Evolutionary conservation across 1,140 invertebrate genomes (phyloP), one percentile per base, ranked within the genome.

Genomic region (Drosophila equinoxialis): DNA sequence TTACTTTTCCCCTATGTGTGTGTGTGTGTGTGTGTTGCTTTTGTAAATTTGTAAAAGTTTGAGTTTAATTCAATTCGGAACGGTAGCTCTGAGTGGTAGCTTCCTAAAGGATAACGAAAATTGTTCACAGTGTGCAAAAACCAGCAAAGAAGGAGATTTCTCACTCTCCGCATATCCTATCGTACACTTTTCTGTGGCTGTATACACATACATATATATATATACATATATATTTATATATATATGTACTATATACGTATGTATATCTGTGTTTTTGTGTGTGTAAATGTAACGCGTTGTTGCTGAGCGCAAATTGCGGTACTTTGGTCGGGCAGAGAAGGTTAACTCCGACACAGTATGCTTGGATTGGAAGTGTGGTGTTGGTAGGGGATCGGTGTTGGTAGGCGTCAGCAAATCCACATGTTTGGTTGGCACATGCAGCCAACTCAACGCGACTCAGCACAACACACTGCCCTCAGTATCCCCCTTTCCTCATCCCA

Each of bases 21-120:
- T 76, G 63, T 78, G 71, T 77, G 81, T 68, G 14, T 39, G 58
- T 77, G 57, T 86, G 83, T 86, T 86, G 83, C 83, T 87, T 87
- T 89, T 89, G 84, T 89, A 89, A 89, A 89, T 89, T 89, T 89
- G 79, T 87, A 84, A 87, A 90, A 87, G 90, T 91, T 91, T 86
- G 79, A 83, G 89, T 91, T 91, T 91, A 91, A 91, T 91, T 91
- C 90, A 91, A 91, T 91, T 91, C 90, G 89, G 90, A 91, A 91
- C 82, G 85, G 79, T 76, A 83, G 89, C 89, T 89, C 69, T 89
- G 90, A 91, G 89, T 91, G 84, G 78, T 79, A 84, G 84, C 81
- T 91, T 91, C 90, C 90, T 85, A 78, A 77, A 71, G 86, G 83
- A 86, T 87, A 86, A 87, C 69, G 67, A 81, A 81, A 84, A 72